phyloP scores from a whole-genome alignment of 1,140 invertebrate species.

The Lepeophtheirus salmonis region DNA sequence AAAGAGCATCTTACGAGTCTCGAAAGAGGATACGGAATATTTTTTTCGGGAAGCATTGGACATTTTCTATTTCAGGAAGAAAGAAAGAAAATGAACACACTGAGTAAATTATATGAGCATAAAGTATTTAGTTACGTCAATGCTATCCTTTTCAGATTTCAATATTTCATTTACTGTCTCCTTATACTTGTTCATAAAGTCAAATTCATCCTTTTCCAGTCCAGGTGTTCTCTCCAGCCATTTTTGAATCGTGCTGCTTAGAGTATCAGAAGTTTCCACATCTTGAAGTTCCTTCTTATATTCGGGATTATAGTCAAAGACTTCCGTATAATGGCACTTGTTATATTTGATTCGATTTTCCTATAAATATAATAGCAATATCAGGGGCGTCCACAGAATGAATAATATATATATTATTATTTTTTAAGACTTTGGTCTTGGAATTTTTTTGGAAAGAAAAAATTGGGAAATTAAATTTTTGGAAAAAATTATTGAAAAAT shows the following conservation, averaged over 20 bases:
- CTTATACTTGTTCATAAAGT: slow-evolving; percentile 78
- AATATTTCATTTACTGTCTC: background rate
- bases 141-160: slow-evolving; percentile 6
- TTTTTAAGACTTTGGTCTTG: no score
- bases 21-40: slow-evolving; percentile 46
- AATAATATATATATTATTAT: no score
- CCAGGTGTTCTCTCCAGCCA: slow-evolving; percentile 92
- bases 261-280: slow-evolving; percentile 47
- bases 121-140: background rate
- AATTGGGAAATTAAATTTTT: no score
- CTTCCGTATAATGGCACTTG: slow-evolving; percentile 61
- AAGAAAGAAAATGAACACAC: background rate
- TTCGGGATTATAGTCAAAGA: slow-evolving; percentile 55
- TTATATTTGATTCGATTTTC: slow-evolving; percentile 60
- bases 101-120: slow-evolving; percentile 24
- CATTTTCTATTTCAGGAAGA: slow-evolving; percentile 34
- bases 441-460: no score
- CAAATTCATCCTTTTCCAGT: slow-evolving; percentile 55
- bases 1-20: slow-evolving; percentile 60
- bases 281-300: slow-evolving; percentile 48
- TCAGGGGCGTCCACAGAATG: no score
- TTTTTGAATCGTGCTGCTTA: slow-evolving; percentile 59
- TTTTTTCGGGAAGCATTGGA: slow-evolving; percentile 35
- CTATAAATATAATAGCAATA: background rate
- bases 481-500: no score